Conservation (phyloP, 2,113 vertebrate genomes). For the Leucopsar rothschildi region DNA sequence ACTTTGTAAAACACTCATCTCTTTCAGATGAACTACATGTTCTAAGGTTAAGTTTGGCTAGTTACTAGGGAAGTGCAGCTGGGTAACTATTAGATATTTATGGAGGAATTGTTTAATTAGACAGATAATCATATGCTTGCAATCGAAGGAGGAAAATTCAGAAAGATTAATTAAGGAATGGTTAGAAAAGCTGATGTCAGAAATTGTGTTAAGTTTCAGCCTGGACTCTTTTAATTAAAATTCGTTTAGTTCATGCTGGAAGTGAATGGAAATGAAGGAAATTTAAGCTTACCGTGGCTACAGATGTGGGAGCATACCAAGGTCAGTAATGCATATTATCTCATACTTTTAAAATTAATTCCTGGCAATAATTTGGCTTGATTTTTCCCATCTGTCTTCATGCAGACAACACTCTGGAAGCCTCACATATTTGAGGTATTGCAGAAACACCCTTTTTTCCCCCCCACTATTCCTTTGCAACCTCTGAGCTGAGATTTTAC, state of each 20-base stretch:
- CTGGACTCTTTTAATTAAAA: neutral
- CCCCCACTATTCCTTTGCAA: accelerated
- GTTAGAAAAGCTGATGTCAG: neutral
- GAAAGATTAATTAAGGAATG: neutral
- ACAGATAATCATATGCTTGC: neutral
- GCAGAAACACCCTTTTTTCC: neutral
- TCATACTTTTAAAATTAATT: neutral
- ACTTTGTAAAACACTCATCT: neutral
- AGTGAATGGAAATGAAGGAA: neutral
- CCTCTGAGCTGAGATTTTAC: neutral
- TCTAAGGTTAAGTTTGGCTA: neutral
- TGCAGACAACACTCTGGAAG: neutral
- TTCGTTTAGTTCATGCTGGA: neutral
- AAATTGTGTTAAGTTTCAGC: neutral
- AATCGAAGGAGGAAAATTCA: neutral
- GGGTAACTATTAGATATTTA: neutral
- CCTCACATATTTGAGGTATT: neutral
- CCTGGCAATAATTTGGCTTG: neutral
- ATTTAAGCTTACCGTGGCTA: neutral
- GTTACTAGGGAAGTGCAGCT: neutral
- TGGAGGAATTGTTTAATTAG: neutral
- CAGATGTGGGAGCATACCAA: neutral
- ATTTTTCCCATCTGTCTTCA: neutral
- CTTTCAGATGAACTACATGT: neutral
- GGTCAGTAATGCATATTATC: constrained; percentile 1